Percentiles rank a stretch among this genome's conserved stretches.
Conservation (phyloP, 2,113 vertebrate genomes). For the Phylloscopus whistleri region DNA sequence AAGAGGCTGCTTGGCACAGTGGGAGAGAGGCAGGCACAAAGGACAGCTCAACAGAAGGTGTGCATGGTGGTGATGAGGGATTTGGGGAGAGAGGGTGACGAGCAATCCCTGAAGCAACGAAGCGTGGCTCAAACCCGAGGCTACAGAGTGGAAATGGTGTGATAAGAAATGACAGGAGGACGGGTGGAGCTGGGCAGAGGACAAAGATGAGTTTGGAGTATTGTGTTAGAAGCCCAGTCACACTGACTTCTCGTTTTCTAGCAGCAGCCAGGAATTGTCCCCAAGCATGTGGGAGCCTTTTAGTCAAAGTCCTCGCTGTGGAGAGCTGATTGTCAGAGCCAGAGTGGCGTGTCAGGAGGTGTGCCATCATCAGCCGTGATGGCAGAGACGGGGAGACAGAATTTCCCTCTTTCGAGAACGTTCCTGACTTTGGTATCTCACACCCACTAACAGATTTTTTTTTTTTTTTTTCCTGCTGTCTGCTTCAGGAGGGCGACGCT, state of each 20-base stretch:
- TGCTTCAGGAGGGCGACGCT: slow-evolving; percentile 61
- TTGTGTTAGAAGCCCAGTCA: background rate
- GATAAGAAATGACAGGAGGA: background rate
- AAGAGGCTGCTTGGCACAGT: background rate
- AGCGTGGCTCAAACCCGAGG: background rate
- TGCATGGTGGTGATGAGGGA: background rate
- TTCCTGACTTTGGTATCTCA: background rate
- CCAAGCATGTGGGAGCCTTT: background rate
- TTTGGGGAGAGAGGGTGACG: rapidly evolving
- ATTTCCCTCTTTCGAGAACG: rapidly evolving
- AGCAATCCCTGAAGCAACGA: background rate
- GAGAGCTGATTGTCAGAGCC: background rate
- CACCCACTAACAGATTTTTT: background rate
- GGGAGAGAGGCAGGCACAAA: background rate
- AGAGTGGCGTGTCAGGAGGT: background rate
- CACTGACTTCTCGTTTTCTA: background rate
- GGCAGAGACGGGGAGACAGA: background rate
- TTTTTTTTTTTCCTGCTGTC: background rate
- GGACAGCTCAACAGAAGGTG: background rate
- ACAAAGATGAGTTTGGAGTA: background rate
- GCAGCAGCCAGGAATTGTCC: background rate
- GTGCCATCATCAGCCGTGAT: too few species aligned
- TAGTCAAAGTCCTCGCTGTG: background rate
- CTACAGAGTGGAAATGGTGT: background rate
- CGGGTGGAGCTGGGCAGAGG: background rate